Base-by-base conservation (phyloP, 1,140 invertebrate genomes). In the Pentalonia nigronervosa region DNA sequence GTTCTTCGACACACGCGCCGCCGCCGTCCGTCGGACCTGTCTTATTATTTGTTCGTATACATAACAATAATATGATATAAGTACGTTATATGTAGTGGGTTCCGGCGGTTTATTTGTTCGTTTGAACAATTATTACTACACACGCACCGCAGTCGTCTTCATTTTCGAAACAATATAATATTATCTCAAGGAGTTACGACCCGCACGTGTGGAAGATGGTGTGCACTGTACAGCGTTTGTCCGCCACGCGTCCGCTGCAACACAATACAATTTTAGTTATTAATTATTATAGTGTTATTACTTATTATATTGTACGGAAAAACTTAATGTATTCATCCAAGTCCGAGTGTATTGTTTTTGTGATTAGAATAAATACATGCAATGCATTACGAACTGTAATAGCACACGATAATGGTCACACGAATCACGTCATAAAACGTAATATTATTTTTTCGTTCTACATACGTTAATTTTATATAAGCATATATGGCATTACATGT, bases 91-190 rank as follows among this genome's bases (percentile, higher is more conserved):
- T 14, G n/a, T 34, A n/a, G n/a, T 76, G n/a, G n/a, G 60, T n/a
- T 76, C 17, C 60, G 7, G n/a, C 60, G 17, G n/a, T 76, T 17
- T 76, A 30, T 67, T 60, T 60, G 56, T 60, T 60, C 56, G 60
- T 67, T 76, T 76, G 60, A 76, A 76, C 60, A n/a, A 76, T 76
- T 76, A 76, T 76, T 76, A 76, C n/a, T 67, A 67, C 60, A 34
- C 60, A 34, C 60, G 14, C 30, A 76, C 60, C n/a, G 30, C 60
- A 76, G 60, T 76, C 17, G n/a, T 76, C 60, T 76, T n/a, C n/a
- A 76, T 76, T 76, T 76, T 34, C 30, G 30, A 76, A 34, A 76
- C n/a, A 76, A 76, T 60, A 60, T 30, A 67, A 7, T 11, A 76
- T 76, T 76, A 76, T 76, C n/a, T 76, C 60, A 17, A n/a, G 60